Evolutionary conservation across 2,888 invertebrate species (phyloP), one percentile per base, ranked within the genome.

Genomic region (Apotomis betuletana): DNA sequence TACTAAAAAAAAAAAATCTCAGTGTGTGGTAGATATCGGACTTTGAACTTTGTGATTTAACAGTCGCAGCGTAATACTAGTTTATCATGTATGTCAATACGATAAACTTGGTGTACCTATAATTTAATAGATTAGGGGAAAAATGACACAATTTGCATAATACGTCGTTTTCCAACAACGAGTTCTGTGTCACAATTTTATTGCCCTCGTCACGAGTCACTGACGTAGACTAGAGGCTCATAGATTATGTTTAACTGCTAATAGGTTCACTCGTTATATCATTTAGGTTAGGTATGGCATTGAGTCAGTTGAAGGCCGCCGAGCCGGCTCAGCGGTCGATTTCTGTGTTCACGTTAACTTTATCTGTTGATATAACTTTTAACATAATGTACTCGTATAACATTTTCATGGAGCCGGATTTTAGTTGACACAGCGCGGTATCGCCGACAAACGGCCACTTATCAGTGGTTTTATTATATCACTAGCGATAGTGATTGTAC

Each of bases 221-320:
- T 49, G 49, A 49, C 49, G 8, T 49, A 3, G n/a, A n/a, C n/a
- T n/a, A n/a, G 49, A 9, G 8, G 9, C 9, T 9, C 1, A 10
- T 9, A 49, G 9, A 49, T 9, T 49, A 9, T 49, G 49, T 49
- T 9, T 9, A 6, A 9, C 9, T 49, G 49, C 9, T 49, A 49
- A 49, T 49, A 49, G 49, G 49, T 49, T 8, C 10, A 49, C 8
- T 49, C 3, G 49, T 49, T 49, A 49, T 49, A 49, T 49, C 49
- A 49, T 27, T 27, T 27, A 27, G 27, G 27, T 27, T 44, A 44
- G 6, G 44, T 44, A 44, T 44, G 44, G 8, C 44, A 44, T 49
- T 38, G 13, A 12, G 5, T 36, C 49, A 67, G 57, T 67, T 58
- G 65, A 67, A 67, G 65, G 65, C 57, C 65, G 57, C 57, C 3